These are phyloP conservation scores for Momotus momota DNA, from an alignment of 2,797 vertebrate species.

Conservation along the genomic window DNA sequence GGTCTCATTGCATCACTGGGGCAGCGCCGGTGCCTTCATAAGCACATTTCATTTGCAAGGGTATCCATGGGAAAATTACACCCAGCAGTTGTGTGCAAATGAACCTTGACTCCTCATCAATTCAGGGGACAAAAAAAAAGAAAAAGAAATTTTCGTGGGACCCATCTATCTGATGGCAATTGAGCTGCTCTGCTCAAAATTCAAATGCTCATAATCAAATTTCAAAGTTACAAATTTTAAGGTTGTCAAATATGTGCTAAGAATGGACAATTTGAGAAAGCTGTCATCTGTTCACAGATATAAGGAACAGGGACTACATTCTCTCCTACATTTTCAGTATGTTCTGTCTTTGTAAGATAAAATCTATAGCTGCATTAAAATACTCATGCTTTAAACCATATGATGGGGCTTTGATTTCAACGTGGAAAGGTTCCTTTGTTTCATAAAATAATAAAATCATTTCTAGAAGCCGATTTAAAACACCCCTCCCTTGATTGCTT, in stretches of 20 bases:
- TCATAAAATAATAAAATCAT: not conserved
- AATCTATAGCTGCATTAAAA: constrained; percentile 17
- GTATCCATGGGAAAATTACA: not conserved
- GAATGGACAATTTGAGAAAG: constrained; percentile 55
- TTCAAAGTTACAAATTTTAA: constrained; percentile 26
- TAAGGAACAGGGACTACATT: not conserved
- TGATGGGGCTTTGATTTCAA: not conserved
- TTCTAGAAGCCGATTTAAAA: constrained; percentile 1
- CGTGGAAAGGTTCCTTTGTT: constrained; percentile 1
- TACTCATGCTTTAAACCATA: constrained; percentile 19
- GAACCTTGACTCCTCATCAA: not conserved
- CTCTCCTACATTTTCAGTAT: constrained; percentile 43
- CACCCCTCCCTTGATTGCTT: not conserved
- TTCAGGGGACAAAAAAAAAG: not conserved
- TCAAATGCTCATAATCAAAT: constrained; percentile 15
- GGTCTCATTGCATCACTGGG: accelerated
- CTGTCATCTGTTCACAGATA: constrained; percentile 54
- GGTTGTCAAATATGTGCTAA: constrained; percentile 64
- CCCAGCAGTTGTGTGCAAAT: not conserved
- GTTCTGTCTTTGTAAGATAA: constrained; percentile 14
- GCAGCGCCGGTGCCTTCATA: not conserved
- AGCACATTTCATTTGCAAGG: not conserved
- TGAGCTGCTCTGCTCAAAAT: constrained; percentile 9
- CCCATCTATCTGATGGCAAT: not conserved
- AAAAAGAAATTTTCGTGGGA: not conserved